phyloP scores from a whole-genome alignment of 2,888 invertebrate genomes.

The Lottia gigantea region DNA sequence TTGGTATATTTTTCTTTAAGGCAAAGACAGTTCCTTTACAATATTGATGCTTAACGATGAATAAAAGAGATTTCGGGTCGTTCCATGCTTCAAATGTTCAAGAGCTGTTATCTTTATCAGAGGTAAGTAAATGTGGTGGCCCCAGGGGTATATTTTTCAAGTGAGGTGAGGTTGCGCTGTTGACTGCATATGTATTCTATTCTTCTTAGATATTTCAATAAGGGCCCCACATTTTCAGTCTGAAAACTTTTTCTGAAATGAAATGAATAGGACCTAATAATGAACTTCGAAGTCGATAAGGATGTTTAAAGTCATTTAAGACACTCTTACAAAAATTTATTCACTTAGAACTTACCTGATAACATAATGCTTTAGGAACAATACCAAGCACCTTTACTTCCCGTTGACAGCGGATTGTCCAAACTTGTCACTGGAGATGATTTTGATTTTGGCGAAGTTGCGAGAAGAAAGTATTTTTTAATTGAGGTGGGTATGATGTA shows the following conservation, averaged over 20 bases:
- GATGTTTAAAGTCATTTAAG: background rate
- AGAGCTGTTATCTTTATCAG: constrained; percentile 49
- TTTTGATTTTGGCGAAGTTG: constrained; percentile 31
- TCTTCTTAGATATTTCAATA: too few relatives aligned
- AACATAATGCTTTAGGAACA: constrained; percentile 40
- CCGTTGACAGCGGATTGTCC: constrained; percentile 25
- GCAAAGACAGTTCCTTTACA: too few relatives aligned
- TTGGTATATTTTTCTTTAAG: too few relatives aligned
- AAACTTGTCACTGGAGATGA: background rate
- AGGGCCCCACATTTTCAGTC: too few relatives aligned
- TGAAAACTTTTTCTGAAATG: background rate
- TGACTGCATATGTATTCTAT: too few relatives aligned
- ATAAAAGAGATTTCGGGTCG: constrained; percentile 61
- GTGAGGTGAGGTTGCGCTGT: too few relatives aligned
- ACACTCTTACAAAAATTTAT: too few relatives aligned
- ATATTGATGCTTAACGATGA: background rate
- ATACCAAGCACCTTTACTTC: constrained; percentile 47
- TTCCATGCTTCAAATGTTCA: constrained; percentile 64
- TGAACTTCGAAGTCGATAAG: too few relatives aligned
- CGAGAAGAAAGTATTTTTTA: constrained; percentile 45
- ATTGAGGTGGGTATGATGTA: constrained; percentile 43
- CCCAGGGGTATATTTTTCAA: background rate
- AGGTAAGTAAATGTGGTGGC: constrained; percentile 36
- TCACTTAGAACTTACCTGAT: too few relatives aligned
- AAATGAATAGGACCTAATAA: too few relatives aligned